Base-by-base conservation (phyloP, 1,140 invertebrate genomes). In the Pinna nobilis region DNA sequence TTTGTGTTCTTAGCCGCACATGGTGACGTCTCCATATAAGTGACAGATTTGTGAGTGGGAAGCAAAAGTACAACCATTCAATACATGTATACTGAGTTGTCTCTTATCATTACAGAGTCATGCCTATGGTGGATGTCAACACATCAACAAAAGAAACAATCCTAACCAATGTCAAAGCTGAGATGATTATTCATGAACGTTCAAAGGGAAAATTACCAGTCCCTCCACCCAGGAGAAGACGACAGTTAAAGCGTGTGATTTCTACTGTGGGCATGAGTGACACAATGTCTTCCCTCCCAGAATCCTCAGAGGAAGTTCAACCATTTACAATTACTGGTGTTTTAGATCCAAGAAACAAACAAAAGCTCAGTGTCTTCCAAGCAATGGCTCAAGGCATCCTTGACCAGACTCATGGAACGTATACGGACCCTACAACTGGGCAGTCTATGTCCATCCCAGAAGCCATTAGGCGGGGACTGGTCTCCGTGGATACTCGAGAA, bases 361-460 rank as follows among this genome's bases (percentile, higher is more conserved):
- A 96, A 79, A 88, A 92, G 5, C 79, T 98, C 0, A 94, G 91
- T 23, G 93, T 98, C 4, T 93, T 93, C 33, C 93, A 98, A 89
- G 97, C 97, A 0, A 90, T 98, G 6, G 91, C 94, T 55, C 91
- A 94, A 77, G 95, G 95, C 50, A 91, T 98, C 53, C 87, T 99
- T 68, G 95, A 98, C 90, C 91, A 92, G 7, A 70, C 78, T 15
- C 93, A 93, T 75, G 94, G 95, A 4, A 82, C 79, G 1, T 90
- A 88, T 50, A 90, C 65, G 55, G 94, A 97, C 91, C 93, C 94
- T 9, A 92, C 94, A 82, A 92, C 93, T 69, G 95, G 95, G 57
- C 92, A 95, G 77, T 87, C 92, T 3, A 83, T 98, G 1, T 94
- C 92, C 15, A 84, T 98, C 76, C 97, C 97, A 86, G 92, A 93